These are phyloP conservation scores for Automeris io DNA, from an alignment of 2,888 invertebrate genomes.

Conservation along the genomic window DNA sequence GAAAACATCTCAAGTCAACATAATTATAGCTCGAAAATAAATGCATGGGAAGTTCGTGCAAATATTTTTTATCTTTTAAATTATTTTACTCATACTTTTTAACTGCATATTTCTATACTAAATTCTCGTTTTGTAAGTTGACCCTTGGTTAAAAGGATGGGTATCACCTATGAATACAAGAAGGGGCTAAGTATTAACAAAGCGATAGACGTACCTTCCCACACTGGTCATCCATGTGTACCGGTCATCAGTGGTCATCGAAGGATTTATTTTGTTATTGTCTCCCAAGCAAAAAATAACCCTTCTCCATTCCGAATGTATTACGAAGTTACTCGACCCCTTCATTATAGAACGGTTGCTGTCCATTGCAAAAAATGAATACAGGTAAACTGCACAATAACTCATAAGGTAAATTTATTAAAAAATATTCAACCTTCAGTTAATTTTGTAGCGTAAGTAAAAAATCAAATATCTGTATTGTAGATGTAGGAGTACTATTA, in stretches of 20 bases:
- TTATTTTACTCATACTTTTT: constrained; percentile 55
- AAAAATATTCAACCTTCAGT: too few species aligned
- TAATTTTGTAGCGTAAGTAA: neutral
- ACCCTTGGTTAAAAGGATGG: constrained; percentile 50
- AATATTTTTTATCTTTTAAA: constrained; percentile 49
- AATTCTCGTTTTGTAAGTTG: constrained; percentile 40
- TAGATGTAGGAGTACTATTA: neutral
- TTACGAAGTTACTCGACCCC: constrained; percentile 49
- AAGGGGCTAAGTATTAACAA: constrained; percentile 59
- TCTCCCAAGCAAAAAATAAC: constrained; percentile 50
- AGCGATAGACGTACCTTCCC: constrained; percentile 54
- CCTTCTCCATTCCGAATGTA: constrained; percentile 49
- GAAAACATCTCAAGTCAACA: constrained; percentile 64
- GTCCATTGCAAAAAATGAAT: constrained; percentile 24
- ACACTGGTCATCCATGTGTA: constrained; percentile 67
- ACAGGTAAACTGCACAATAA: neutral
- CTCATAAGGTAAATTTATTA: neutral
- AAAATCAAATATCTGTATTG: neutral
- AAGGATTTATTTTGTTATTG: constrained; percentile 56
- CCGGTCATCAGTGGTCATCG: constrained; percentile 72
- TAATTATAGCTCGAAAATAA: constrained; percentile 72
- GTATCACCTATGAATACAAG: constrained; percentile 52
- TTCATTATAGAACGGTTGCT: constrained; percentile 45
- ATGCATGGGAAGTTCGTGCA: constrained; percentile 59
- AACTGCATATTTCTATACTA: constrained; percentile 46